Conservation (phyloP, 2,113 vertebrate genomes). For the Suricata suricatta region DNA sequence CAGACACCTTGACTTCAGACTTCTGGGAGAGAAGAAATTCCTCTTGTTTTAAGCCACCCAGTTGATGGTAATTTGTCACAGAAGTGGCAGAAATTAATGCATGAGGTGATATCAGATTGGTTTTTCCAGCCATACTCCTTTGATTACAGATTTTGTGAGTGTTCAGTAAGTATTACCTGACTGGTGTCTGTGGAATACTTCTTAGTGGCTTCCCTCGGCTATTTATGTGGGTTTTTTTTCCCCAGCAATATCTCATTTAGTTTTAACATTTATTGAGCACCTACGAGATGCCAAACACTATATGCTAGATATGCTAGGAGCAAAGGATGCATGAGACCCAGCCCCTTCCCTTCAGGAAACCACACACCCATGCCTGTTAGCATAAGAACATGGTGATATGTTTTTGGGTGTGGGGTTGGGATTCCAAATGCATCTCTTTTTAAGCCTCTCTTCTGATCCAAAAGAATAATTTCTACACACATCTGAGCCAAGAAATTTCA, state of each 20-base stretch:
- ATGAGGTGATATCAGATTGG: not conserved
- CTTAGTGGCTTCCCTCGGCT: not conserved
- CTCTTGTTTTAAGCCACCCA: not conserved
- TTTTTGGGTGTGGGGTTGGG: not conserved
- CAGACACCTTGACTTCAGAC: not conserved
- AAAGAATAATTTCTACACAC: slow-evolving; percentile 55
- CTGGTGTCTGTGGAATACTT: not conserved
- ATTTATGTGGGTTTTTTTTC: not conserved
- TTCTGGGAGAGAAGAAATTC: not conserved
- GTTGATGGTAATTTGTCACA: not conserved
- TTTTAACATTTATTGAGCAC: slow-evolving; percentile 12
- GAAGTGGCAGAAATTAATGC: not conserved
- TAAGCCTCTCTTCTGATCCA: not conserved
- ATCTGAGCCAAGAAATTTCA: slow-evolving; percentile 43
- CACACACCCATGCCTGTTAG: not conserved
- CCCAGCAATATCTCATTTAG: slow-evolving; percentile 37
- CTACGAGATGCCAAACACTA: not conserved
- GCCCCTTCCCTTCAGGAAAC: slow-evolving; percentile 7
- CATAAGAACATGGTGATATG: not conserved
- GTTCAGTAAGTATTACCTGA: not conserved
- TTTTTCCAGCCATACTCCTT: not conserved
- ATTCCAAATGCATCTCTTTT: slow-evolving; percentile 30
- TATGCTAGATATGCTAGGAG: not conserved
- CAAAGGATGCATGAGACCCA: not conserved
- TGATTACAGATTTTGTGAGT: not conserved